Conservation (phyloP, 2,113 vertebrate species). For the Pimephales promelas region DNA sequence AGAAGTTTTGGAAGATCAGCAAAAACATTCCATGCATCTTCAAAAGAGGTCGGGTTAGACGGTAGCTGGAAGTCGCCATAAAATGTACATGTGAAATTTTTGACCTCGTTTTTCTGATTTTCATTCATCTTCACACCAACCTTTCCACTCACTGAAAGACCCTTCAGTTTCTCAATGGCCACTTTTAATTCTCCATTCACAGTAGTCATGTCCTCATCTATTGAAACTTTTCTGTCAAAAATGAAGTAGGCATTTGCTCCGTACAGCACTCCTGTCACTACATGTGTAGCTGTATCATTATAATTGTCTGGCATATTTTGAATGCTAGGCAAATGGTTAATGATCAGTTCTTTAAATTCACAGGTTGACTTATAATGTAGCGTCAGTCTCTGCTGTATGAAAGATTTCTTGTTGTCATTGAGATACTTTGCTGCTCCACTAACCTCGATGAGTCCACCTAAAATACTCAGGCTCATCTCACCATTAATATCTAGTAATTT, state of each 20-base stretch:
- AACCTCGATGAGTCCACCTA: too few species aligned
- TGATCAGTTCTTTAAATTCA: neutral
- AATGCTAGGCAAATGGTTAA: neutral
- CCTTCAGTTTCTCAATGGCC: neutral
- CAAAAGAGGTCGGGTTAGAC: slow-evolving; percentile 49
- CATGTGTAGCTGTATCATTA: slow-evolving; percentile 30
- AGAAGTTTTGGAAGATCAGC: slow-evolving; percentile 36
- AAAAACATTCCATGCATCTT: slow-evolving; percentile 51
- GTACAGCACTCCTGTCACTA: slow-evolving; percentile 44
- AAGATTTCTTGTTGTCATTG: too few species aligned
- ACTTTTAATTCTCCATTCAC: slow-evolving; percentile 25
- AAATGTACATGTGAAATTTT: slow-evolving; percentile 30
- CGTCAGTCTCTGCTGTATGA: too few species aligned
- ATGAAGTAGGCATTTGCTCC: slow-evolving; percentile 49
- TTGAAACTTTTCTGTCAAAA: slow-evolving; percentile 11
- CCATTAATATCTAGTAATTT: too few species aligned
- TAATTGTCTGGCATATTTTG: neutral
- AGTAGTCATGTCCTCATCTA: neutral
- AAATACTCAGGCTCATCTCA: too few species aligned
- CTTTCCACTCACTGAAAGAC: neutral
- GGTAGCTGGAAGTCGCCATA: neutral
- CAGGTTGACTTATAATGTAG: too few species aligned
- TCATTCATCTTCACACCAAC: neutral
- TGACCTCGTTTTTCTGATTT: neutral
- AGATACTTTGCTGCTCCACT: too few species aligned